Conservation (phyloP, 2,888 invertebrate genomes). For the Pristionchus fissidentatus region DNA sequence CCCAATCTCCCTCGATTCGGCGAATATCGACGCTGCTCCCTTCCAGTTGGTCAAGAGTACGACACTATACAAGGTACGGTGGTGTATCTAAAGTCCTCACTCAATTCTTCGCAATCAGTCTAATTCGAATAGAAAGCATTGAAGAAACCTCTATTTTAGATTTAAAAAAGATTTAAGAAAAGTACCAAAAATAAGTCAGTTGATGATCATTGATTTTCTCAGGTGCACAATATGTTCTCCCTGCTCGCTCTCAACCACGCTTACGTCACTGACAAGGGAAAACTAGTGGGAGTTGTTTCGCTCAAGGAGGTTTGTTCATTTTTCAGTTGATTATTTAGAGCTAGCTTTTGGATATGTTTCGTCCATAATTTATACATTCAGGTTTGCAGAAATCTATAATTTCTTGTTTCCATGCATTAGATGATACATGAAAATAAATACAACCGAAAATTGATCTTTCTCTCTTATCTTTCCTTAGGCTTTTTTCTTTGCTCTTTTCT, state of each 20-base stretch:
- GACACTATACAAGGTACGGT: conserved; percentile 70
- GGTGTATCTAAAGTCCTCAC: not conserved
- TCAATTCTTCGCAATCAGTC: too few species aligned
- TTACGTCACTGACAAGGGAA: conserved; percentile 95
- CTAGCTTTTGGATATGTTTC: too few species aligned
- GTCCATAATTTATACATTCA: too few species aligned
- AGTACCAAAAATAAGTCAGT: not conserved
- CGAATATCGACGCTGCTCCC: conserved; percentile 90
- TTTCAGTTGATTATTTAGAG: too few species aligned
- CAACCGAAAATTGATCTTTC: too few species aligned
- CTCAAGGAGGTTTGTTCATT: conserved; percentile 90
- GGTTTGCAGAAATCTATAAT: too few species aligned
- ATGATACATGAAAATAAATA: too few species aligned
- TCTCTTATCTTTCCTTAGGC: too few species aligned
- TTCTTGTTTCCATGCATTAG: too few species aligned
- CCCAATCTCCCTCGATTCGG: conserved; percentile 75
- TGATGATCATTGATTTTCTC: conserved; percentile 82
- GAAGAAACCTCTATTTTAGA: not conserved
- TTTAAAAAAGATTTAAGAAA: not conserved
- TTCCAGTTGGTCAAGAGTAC: conserved; percentile 74
- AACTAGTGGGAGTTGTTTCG: conserved; percentile 94
- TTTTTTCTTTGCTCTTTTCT: too few species aligned
- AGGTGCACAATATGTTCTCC: conserved; percentile 97
- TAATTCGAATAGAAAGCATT: not conserved
- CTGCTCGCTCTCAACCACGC: conserved; percentile 98